Evolutionary conservation across 2,113 vertebrate species (phyloP), one percentile per base, ranked within the genome.

Genomic region (Nicator chloris): DNA sequence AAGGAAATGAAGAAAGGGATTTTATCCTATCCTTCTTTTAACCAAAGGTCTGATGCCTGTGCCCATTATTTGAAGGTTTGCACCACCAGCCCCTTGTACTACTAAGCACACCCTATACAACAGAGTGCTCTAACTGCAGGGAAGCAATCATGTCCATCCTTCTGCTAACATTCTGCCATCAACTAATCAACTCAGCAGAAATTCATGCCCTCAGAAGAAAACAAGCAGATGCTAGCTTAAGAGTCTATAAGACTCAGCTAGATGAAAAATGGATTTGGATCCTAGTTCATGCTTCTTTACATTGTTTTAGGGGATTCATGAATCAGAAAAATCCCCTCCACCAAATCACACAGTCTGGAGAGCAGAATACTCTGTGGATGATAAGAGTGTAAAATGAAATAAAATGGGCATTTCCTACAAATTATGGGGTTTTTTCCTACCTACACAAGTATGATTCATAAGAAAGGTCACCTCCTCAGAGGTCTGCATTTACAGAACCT

Each of bases 361-460:
- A 90, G 24, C 21, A 76, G 37, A 80, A 76, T 23, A 57, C 35
- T 44, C 51, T 39, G 39, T 11, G 22, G 39, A 54, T 40, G 12
- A 53, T 4, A 66, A 66, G 8, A n/a, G 9, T 30, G 24, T 6
- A 60, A 94, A 94, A 53, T 15, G 1, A 80, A 87, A 71, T 39
- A 47, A 79, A 61, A 37, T 1, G 0, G 17, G 24, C 1, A 47
- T 75, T 66, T 51, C 6, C 15, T 56, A 79, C 1, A n/a, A 51
- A 9, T n/a, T 19, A n/a, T n/a, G 18, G 7, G 0, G 13, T 9
- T 71, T 68, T 75, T 22, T 11, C 20, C 11, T 30, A 4, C 71
- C 23, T 65, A 49, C 37, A 78, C 15, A 82, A 61, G 54, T 12
- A 54, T 2, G 9, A 69, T 60, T n/a, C 19, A 71, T 11, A 71